Conservation (phyloP, 2,888 invertebrate genomes). For the Synanthedon tipuliformis region DNA sequence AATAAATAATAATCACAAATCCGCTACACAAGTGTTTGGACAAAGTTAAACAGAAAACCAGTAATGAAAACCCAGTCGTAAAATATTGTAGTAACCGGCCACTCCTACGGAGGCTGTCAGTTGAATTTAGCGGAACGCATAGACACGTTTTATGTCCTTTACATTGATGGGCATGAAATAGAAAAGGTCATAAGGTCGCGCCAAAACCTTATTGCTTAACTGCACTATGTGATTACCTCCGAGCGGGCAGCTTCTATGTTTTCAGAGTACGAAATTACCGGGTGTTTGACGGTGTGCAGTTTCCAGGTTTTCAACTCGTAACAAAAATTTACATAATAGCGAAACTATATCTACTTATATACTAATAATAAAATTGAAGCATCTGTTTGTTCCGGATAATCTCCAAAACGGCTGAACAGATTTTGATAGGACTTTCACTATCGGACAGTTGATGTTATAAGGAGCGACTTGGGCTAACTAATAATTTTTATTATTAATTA, state of each 20-base stretch:
- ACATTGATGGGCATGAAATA: slow-evolving; percentile 48
- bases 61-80: slow-evolving; percentile 42
- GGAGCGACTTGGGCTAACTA: too few relatives aligned
- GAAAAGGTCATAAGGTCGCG: slow-evolving; percentile 25
- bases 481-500: too few relatives aligned
- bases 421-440: too few relatives aligned
- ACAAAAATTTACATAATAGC: too few relatives aligned
- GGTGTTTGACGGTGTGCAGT: too few relatives aligned
- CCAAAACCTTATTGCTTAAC: neutral
- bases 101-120: slow-evolving; percentile 23
- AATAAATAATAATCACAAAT: slow-evolving; percentile 16
- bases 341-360: too few relatives aligned
- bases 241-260: neutral
- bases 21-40: slow-evolving; percentile 14
- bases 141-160: slow-evolving; percentile 48
- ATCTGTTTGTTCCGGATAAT: too few relatives aligned
- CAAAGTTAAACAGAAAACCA: slow-evolving; percentile 17
- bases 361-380: too few relatives aligned
- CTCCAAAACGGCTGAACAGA: too few relatives aligned
- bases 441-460: too few relatives aligned
- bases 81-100: slow-evolving; percentile 34
- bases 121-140: slow-evolving; percentile 36
- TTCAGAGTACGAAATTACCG: neutral
- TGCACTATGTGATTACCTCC: neutral
- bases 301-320: too few relatives aligned